phyloP scores from a whole-genome alignment of 2,797 vertebrate species.

The Rhadinocentrus ornatus region DNA sequence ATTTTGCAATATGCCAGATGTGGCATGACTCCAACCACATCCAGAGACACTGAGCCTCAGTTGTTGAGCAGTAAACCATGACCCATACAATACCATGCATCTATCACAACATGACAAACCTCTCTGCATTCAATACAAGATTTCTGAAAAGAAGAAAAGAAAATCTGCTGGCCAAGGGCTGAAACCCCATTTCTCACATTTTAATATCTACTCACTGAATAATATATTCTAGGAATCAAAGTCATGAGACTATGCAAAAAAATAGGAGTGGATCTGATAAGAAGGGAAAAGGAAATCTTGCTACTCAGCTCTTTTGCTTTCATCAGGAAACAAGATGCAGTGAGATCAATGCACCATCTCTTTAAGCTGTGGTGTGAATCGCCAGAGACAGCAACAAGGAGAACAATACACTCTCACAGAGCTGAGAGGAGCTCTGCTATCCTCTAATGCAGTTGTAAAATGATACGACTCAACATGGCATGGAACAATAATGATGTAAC shows the following conservation, averaged over 20 bases:
- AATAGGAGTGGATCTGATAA: conserved; percentile 58
- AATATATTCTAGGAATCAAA: conserved; percentile 70
- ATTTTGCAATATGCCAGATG: conserved; percentile 53
- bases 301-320: conserved; percentile 68
- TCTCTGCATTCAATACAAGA: conserved; percentile 47
- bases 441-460: conserved; percentile 59
- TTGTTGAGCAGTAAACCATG: conserved; percentile 65
- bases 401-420: conserved; percentile 55
- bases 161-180: conserved; percentile 48
- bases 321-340: conserved; percentile 56
- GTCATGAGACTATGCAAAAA: conserved; percentile 63
- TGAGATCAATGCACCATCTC: conserved; percentile 65
- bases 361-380: conserved; percentile 59
- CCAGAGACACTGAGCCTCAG: conserved; percentile 55
- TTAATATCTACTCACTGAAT: conserved; percentile 65
- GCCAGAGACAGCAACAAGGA: conserved; percentile 58
- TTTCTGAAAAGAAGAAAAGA: conserved; percentile 22
- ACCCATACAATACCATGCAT: conserved; percentile 57
- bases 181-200: conserved; percentile 49
- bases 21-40: conserved; percentile 61
- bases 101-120: conserved; percentile 67
- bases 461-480: conserved; percentile 59
- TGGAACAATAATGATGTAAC: conserved; percentile 65
- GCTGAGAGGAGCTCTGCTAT: conserved; percentile 48
- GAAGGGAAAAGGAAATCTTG: conserved; percentile 44